These are phyloP conservation scores for Neolamprologus brichardi DNA, from an alignment of 2,113 vertebrate species.

Conservation along the genomic window DNA sequence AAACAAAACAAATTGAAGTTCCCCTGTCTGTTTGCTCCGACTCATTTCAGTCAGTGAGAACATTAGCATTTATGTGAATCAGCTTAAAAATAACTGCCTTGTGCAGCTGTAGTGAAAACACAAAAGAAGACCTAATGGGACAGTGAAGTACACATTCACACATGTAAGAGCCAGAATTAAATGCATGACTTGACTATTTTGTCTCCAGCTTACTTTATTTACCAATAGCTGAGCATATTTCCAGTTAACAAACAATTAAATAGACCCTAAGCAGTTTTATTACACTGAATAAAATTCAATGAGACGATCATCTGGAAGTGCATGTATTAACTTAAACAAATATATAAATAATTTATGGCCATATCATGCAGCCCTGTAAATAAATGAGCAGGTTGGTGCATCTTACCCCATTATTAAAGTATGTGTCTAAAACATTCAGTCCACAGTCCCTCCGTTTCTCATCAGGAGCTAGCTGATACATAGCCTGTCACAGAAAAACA, in stretches of 20 bases:
- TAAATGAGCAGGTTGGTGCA: neutral
- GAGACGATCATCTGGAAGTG: neutral
- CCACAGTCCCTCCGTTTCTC: constrained; percentile 80
- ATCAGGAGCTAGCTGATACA: constrained; percentile 84
- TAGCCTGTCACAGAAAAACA: constrained; percentile 66
- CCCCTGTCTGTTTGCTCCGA: neutral
- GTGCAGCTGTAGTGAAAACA: neutral
- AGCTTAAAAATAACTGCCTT: neutral
- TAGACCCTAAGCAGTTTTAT: neutral
- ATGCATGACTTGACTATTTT: neutral
- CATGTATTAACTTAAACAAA: neutral
- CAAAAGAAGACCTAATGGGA: neutral
- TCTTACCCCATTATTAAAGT: constrained; percentile 83
- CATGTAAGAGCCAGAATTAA: neutral
- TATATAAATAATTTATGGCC: neutral
- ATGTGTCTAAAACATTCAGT: constrained; percentile 77
- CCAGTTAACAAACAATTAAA: neutral
- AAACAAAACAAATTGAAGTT: neutral
- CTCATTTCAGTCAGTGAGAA: neutral
- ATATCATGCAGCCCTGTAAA: neutral
- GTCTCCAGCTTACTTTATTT: neutral
- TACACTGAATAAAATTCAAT: neutral
- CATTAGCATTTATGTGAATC: neutral
- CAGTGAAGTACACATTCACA: neutral
- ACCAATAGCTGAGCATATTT: neutral